phyloP scores from a whole-genome alignment of 2,113 vertebrate species.

The Trogon surrucura region DNA sequence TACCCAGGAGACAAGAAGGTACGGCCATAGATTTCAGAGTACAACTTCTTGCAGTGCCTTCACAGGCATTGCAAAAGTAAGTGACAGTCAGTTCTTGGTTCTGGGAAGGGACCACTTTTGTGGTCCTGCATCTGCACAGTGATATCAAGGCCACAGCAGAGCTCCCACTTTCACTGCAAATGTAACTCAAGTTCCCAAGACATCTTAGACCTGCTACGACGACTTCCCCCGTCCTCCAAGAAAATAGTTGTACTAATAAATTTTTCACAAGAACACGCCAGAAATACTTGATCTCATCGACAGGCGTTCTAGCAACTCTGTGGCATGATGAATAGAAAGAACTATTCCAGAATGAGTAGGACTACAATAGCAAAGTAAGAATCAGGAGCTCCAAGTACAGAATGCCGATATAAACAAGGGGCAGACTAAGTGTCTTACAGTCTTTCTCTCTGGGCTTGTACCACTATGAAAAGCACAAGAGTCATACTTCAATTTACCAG shows the following conservation, averaged over 20 bases:
- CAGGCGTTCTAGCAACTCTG: not conserved
- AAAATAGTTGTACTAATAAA: not conserved
- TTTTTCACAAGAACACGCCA: not conserved
- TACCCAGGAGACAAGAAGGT: not conserved
- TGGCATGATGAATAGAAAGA: not conserved
- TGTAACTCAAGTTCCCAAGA: not conserved
- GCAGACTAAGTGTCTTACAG: not conserved
- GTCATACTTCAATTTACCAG: not conserved
- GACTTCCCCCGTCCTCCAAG: not conserved
- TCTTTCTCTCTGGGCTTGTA: not conserved
- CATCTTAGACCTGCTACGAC: not conserved
- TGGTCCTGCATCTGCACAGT: not conserved
- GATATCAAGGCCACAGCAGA: not conserved
- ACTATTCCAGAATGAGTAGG: not conserved
- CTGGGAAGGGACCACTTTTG: not conserved
- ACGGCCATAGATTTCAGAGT: not conserved
- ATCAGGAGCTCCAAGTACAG: not conserved
- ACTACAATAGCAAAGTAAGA: accelerated
- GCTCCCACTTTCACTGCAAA: not conserved
- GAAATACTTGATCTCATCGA: not conserved
- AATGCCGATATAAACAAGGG: not conserved
- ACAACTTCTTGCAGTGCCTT: not conserved
- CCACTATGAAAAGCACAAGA: not conserved
- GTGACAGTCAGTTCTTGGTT: accelerated
- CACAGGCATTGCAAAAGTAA: not conserved